Conservation (phyloP, 2,888 invertebrate genomes). For the Carterocephalus palaemon region DNA sequence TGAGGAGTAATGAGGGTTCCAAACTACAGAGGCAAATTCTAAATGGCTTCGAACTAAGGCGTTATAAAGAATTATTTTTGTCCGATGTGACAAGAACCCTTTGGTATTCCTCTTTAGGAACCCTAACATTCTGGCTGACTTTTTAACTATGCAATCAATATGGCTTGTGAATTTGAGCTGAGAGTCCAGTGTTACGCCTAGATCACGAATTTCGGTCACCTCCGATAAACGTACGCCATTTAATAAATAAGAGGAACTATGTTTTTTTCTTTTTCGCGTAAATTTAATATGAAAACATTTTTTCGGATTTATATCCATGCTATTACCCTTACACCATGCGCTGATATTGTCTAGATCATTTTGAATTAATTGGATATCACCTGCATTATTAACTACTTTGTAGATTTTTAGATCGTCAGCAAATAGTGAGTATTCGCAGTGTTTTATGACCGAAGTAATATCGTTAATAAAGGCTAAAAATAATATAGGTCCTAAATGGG, state of each 20-base stretch:
- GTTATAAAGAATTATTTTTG: constrained; percentile 15
- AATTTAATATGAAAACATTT: constrained; percentile 9
- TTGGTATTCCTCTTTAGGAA: constrained; percentile 17
- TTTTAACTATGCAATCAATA: constrained; percentile 11
- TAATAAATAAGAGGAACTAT: neutral
- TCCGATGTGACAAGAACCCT: constrained; percentile 2
- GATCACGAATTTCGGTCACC: constrained; percentile 10
- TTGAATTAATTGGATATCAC: neutral
- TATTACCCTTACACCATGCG: neutral
- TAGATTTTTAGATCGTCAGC: neutral
- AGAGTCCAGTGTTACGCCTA: constrained; percentile 13
- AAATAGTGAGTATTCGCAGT: neutral
- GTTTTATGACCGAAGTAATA: neutral
- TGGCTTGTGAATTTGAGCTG: constrained; percentile 7
- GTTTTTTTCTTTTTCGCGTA: neutral
- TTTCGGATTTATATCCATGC: neutral
- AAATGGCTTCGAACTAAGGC: constrained; percentile 15
- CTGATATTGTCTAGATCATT: neutral
- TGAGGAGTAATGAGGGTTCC: constrained; percentile 17
- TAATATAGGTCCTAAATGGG: too few species aligned
- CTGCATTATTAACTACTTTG: neutral
- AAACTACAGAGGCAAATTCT: constrained; percentile 17
- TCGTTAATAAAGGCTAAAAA: too few species aligned
- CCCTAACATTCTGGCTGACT: constrained; percentile 13
- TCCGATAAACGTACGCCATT: constrained; percentile 1